Evolutionary conservation across 2,113 vertebrate species (phyloP).

Genomic region (Perccottus glenii): DNA sequence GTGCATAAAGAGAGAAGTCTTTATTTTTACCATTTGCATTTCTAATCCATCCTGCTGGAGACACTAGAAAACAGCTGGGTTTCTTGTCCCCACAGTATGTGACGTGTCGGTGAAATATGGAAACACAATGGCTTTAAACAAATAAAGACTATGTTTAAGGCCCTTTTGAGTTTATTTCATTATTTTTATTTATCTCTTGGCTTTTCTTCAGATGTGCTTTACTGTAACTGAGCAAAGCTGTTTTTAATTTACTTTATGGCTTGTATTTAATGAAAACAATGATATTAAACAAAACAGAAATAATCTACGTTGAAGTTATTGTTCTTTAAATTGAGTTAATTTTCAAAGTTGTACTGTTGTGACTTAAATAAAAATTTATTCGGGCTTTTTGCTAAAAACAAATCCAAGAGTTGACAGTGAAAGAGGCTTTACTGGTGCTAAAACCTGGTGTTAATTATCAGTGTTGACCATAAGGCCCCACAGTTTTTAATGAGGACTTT

Average conservation of each 20-base stretch:
- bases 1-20: too few relatives aligned
- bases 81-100: too few relatives aligned
- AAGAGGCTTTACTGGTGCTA: not conserved
- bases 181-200: constrained; percentile 11
- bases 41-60: too few relatives aligned
- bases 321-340: constrained; percentile 1
- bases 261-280: constrained; percentile 4
- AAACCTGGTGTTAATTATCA: not conserved
- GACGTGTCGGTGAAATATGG: too few relatives aligned
- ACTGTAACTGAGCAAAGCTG: not conserved
- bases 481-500: too few relatives aligned
- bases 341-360: not conserved
- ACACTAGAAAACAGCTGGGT: not conserved
- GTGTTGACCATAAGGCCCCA: not conserved
- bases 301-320: constrained; percentile 4
- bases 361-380: too few relatives aligned
- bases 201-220: not conserved
- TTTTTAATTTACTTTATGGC: constrained; percentile 14
- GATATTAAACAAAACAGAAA: constrained; percentile 9
- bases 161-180: constrained; percentile 5
- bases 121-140: not conserved
- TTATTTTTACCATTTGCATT: too few relatives aligned
- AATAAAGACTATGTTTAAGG: not conserved
- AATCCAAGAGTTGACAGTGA: not conserved
- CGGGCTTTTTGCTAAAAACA: too few relatives aligned